phyloP scores from a whole-genome alignment of 2,797 vertebrate genomes.

The Cirrhinus molitorella region DNA sequence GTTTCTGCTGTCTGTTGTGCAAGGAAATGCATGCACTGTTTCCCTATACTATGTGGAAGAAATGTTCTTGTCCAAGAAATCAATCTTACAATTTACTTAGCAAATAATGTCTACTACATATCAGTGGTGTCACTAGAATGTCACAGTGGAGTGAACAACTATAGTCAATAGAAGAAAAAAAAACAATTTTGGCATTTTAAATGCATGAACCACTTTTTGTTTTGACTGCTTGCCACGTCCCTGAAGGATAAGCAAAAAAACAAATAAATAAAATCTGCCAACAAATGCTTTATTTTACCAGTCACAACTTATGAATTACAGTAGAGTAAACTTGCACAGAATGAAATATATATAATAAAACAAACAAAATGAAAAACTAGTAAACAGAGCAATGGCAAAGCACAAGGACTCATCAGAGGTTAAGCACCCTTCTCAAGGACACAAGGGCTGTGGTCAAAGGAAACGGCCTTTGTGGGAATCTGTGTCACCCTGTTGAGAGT shows the following conservation, averaged over 20 bases:
- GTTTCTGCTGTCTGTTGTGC: neutral
- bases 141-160: neutral
- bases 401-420: neutral
- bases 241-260: neutral
- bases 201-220: neutral
- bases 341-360: too few species aligned
- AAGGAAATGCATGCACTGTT: neutral
- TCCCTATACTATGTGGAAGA: neutral
- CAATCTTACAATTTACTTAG: neutral
- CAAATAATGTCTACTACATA: neutral
- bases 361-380: neutral
- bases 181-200: neutral
- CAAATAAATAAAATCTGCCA: neutral
- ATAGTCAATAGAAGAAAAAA: neutral
- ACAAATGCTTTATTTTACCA: neutral
- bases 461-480: neutral
- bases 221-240: neutral
- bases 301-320: neutral
- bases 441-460: constrained; percentile 1
- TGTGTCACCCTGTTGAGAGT: neutral
- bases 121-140: neutral
- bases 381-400: too few species aligned
- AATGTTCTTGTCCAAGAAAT: neutral
- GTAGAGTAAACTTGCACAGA: too few species aligned
- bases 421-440: neutral